Evolutionary conservation across 2,797 vertebrate genomes (phyloP).

Genomic region (Tiaroga cobitis): DNA sequence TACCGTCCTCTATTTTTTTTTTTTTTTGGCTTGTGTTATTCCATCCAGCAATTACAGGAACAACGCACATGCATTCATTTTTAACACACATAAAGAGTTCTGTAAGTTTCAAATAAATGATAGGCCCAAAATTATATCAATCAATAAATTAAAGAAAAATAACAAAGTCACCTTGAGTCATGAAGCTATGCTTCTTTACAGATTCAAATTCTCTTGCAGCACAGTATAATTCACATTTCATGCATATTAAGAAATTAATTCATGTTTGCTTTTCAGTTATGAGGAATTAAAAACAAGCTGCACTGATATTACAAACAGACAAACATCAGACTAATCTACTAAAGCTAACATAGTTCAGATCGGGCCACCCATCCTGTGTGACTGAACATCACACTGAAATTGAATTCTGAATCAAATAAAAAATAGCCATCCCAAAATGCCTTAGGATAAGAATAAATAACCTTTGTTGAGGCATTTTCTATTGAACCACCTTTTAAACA

Average conservation of each 20-base stretch:
- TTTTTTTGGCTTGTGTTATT: not conserved
- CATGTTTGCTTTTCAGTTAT: constrained; percentile 67
- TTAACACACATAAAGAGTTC: not conserved
- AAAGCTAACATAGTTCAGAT: constrained; percentile 41
- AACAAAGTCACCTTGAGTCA: not conserved
- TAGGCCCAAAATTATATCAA: not conserved
- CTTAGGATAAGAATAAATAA: not conserved
- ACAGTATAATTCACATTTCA: constrained; percentile 44
- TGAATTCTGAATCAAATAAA: constrained; percentile 8
- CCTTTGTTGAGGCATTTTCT: constrained; percentile 7
- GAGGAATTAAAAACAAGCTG: constrained; percentile 54
- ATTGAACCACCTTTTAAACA: not conserved
- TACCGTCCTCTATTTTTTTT: not conserved
- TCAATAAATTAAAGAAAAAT: not conserved
- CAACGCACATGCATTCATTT: not conserved
- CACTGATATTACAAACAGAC: constrained; percentile 44
- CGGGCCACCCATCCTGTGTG: not conserved
- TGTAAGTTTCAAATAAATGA: not conserved
- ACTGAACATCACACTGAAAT: constrained; percentile 4
- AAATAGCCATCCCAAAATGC: constrained; percentile 1
- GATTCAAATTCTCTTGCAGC: constrained; percentile 11
- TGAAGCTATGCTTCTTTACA: not conserved
- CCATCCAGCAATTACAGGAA: not conserved
- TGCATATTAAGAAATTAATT: constrained; percentile 55
- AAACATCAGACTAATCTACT: constrained; percentile 50